A percentile compares a stretch with the other conserved stretches of the same genome.
These are phyloP conservation scores for Anguilla rostrata DNA, from an alignment of 2,113 vertebrate genomes.

Conservation along the genomic window DNA sequence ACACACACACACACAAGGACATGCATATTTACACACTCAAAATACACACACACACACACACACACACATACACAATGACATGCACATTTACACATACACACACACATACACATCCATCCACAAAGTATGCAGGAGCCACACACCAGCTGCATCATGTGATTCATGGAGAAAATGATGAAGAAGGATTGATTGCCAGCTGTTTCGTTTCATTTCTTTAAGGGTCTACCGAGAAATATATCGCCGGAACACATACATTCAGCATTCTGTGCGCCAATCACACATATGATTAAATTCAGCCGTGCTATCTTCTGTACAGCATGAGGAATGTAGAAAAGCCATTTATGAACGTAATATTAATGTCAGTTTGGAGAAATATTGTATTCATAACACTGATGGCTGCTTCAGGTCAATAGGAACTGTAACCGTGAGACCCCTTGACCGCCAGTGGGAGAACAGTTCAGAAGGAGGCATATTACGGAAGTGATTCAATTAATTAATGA, in stretches of 20 bases:
- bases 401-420: not conserved
- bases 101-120: conserved; percentile 21
- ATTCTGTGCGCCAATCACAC: not conserved
- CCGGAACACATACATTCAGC: not conserved
- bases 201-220: conserved; percentile 59
- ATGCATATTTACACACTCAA: not conserved
- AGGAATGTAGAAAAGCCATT: not conserved
- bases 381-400: not conserved
- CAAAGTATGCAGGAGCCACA: conserved; percentile 23
- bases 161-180: not conserved
- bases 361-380: not conserved
- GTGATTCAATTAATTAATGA: conserved; percentile 9
- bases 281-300: not conserved
- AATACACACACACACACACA: conserved; percentile 9
- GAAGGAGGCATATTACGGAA: not conserved
- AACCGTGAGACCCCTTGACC: conserved; percentile 15
- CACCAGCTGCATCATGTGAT: not conserved
- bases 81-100: not conserved
- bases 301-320: not conserved
- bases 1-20: not conserved
- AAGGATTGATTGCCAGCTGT: conserved; percentile 34
- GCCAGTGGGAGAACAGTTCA: not conserved
- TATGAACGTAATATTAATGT: not conserved
- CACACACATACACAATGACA: not conserved
- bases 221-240: conserved; percentile 50